A percentile compares a stretch with the other conserved stretches of the same genome.
Evolutionary conservation across 2,113 vertebrate species (phyloP).

Genomic region (Thunnus maccoyii): DNA sequence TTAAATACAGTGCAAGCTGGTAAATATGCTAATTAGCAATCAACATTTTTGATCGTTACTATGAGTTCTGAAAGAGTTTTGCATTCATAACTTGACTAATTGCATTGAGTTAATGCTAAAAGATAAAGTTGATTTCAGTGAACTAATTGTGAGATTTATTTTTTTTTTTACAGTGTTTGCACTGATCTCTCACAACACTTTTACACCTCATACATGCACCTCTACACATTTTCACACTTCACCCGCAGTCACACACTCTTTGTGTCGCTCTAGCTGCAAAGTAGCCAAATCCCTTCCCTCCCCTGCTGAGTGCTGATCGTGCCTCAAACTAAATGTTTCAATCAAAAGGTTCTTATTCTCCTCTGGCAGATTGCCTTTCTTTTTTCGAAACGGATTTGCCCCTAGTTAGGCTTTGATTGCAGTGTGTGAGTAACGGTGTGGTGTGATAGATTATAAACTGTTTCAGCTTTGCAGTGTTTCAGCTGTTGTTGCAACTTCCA

Average conservation of each 20-base stretch:
- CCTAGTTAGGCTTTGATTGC: slow-evolving; percentile 78
- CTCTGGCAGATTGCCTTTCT: slow-evolving; percentile 68
- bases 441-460: slow-evolving; percentile 64
- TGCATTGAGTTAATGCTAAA: too few species aligned
- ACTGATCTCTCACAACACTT: too few species aligned
- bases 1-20: too few species aligned
- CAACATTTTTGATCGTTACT: too few species aligned
- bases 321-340: slow-evolving; percentile 77
- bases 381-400: slow-evolving; percentile 65
- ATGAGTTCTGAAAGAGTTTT: too few species aligned
- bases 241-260: neutral
- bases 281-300: slow-evolving; percentile 43
- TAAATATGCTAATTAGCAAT: too few species aligned
- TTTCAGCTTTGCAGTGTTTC: slow-evolving; percentile 37
- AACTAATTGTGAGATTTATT: too few species aligned
- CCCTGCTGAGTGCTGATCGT: slow-evolving; percentile 32
- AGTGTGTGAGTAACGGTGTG: slow-evolving; percentile 40
- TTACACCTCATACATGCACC: too few species aligned
- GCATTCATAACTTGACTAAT: too few species aligned
- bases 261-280: slow-evolving; percentile 25
- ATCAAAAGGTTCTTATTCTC: slow-evolving; percentile 72
- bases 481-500: slow-evolving; percentile 44
- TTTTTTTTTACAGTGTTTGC: too few species aligned
- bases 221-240: neutral
- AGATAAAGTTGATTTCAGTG: too few species aligned